These are phyloP conservation scores for Felis chaus DNA, from an alignment of 2,113 vertebrate genomes.

Conservation along the genomic window DNA sequence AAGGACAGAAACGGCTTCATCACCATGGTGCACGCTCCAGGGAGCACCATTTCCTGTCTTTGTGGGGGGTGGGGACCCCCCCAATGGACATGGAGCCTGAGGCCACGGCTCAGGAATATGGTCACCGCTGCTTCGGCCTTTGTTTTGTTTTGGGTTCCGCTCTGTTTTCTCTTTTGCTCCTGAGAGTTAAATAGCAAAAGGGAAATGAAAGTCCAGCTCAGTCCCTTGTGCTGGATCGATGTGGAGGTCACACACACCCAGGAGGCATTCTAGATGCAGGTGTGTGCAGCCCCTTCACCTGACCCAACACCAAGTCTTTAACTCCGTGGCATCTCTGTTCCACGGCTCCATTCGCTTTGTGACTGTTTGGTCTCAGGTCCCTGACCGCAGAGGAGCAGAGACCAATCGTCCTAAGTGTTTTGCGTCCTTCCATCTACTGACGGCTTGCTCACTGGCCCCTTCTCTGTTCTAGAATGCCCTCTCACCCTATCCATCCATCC, in stretches of 20 bases:
- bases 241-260: accelerated
- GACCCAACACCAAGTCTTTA: neutral
- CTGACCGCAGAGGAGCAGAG: too few species aligned
- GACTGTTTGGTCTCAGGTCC: accelerated
- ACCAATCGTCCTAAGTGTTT: accelerated
- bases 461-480: accelerated
- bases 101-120: too few species aligned
- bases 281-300: accelerated
- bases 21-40: accelerated
- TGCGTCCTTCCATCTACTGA: accelerated
- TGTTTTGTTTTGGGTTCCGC: neutral
- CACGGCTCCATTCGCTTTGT: accelerated
- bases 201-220: accelerated
- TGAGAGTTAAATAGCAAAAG: neutral
- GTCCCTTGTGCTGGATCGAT: neutral
- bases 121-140: neutral
- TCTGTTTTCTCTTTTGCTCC: neutral
- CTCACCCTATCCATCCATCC: too few species aligned
- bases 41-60: accelerated
- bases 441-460: accelerated
- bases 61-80: too few species aligned
- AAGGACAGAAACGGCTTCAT: accelerated
- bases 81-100: accelerated
- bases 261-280: too few species aligned
- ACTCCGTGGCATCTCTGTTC: accelerated